Evolutionary conservation across 2,888 invertebrate species (phyloP), one percentile per base, ranked within the genome.

Genomic region (Iphiclides podalirius): DNA sequence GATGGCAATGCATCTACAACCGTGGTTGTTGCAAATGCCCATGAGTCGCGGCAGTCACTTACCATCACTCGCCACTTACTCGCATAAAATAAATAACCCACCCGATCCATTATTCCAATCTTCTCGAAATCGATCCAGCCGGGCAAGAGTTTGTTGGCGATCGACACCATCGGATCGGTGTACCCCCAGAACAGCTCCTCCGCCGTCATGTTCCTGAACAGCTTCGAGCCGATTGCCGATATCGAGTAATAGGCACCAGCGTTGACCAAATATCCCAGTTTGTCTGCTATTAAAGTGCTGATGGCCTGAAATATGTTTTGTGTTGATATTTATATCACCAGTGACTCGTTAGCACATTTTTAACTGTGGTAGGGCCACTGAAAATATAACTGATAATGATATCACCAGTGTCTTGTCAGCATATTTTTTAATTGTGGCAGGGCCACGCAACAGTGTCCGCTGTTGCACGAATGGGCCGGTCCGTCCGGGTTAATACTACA

Each of bases 111-210:
- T 37, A 96, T 87, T 0, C 96, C 97, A 61, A 97, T 94, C 64
- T 91, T 92, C n/a, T 90, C 82, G 64, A 96, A 96, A 61, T 95
- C 92, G 9, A 96, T 94, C 90, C 95, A 93, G n/a, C 90, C 92
- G 0, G 96, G 96, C 12, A 96, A 71, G 33, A 94, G 74, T 14
- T 86, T 91, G 58, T 93, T 92, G 0, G 95, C 96, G 26, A 96
- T 75, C 0, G 90, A 86, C 13, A 97, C 93, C 7, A 97, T 67
- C 0, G 91, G 90, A 67, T 97, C 96, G 4, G 94, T 91, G 70
- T 96, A 96, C 0, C 96, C 96, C 95, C 95, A 96, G 13, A 96
- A 81, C 61, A 94, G 92, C 12, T 96, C 93, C 20, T 94, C 81
- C 0, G 93, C 91, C 0, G 92, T 91, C 41, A 94, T 64, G 37